Percentiles rank a stretch among this genome's conserved stretches.
Evolutionary conservation across 2,888 invertebrate species (phyloP).

Genomic region (Trissolcus japonicus): DNA sequence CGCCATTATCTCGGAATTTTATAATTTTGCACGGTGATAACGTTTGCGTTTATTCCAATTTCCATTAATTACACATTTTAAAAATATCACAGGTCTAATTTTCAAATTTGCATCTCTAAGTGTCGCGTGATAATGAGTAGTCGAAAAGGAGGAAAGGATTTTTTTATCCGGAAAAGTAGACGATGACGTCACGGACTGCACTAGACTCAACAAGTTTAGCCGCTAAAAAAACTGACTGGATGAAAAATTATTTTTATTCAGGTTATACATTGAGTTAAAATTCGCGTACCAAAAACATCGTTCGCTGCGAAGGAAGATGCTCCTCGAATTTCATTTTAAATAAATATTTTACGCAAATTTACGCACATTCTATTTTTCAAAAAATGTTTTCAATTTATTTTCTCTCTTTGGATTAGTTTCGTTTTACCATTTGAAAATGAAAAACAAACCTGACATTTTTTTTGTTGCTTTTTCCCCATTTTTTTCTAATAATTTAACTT

Average conservation of each 20-base stretch:
- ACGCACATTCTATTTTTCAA: constrained; percentile 9
- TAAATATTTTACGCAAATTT: constrained; percentile 14
- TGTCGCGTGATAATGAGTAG: background rate
- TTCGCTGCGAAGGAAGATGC: constrained; percentile 36
- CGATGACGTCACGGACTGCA: background rate
- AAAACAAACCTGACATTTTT: constrained; percentile 1
- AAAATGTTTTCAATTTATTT: constrained; percentile 20
- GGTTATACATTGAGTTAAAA: constrained; percentile 40
- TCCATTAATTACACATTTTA: too few relatives aligned
- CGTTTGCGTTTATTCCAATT: too few relatives aligned
- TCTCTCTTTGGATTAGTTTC: too few relatives aligned
- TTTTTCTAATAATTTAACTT: constrained; percentile 38
- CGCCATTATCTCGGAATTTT: constrained; percentile 1
- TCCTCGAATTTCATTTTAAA: constrained; percentile 1
- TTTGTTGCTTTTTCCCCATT: constrained; percentile 7
- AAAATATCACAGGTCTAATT: too few relatives aligned
- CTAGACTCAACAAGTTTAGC: constrained; percentile 9
- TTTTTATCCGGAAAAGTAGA: constrained; percentile 2
- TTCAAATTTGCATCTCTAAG: background rate
- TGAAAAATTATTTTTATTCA: constrained; percentile 47
- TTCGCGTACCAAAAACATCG: constrained; percentile 43
- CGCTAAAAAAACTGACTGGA: constrained; percentile 12
- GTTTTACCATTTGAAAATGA: too few relatives aligned
- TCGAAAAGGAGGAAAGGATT: background rate
- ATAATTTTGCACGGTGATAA: too few relatives aligned